Evolutionary conservation across 1,140 invertebrate species (phyloP).

Genomic region (Brachionus rotundiformis): DNA sequence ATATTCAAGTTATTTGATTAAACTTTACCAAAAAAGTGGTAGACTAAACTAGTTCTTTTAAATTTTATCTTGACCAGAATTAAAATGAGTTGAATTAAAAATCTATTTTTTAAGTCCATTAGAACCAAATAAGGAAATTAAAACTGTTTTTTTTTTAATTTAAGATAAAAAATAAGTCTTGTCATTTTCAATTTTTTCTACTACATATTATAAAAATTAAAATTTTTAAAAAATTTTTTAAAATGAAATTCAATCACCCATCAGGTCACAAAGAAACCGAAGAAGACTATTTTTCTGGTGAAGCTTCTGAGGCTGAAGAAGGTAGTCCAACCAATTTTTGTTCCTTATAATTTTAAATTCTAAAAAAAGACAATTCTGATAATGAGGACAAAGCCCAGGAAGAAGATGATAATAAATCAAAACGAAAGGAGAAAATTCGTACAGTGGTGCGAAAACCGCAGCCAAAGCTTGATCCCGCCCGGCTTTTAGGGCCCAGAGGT

Average conservation of each 20-base stretch:
- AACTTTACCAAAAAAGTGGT: no score
- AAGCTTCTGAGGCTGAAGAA: conserved; percentile 26
- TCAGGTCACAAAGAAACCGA: conserved; percentile 15
- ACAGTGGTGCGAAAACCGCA: conserved; percentile 71
- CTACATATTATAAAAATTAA: neutral
- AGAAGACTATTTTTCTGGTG: conserved; percentile 20
- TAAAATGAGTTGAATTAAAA: no score
- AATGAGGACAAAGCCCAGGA: neutral
- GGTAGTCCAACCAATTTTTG: neutral
- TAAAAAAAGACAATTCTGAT: neutral
- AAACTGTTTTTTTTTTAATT: neutral
- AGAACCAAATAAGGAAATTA: neutral
- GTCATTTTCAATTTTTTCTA: neutral
- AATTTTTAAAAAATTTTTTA: neutral
- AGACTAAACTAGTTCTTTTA: no score
- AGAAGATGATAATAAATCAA: conserved; percentile 54
- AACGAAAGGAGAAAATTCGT: conserved; percentile 60
- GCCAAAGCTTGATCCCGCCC: conserved; percentile 73
- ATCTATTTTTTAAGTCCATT: no score
- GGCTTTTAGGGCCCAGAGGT: conserved; percentile 75
- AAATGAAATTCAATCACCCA: conserved; percentile 34
- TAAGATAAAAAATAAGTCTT: no score
- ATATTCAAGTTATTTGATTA: no score
- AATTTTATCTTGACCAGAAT: no score
- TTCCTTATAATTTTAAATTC: neutral